Base-by-base conservation (phyloP, 2,888 invertebrate species). In the Steinernema hermaphroditum region DNA sequence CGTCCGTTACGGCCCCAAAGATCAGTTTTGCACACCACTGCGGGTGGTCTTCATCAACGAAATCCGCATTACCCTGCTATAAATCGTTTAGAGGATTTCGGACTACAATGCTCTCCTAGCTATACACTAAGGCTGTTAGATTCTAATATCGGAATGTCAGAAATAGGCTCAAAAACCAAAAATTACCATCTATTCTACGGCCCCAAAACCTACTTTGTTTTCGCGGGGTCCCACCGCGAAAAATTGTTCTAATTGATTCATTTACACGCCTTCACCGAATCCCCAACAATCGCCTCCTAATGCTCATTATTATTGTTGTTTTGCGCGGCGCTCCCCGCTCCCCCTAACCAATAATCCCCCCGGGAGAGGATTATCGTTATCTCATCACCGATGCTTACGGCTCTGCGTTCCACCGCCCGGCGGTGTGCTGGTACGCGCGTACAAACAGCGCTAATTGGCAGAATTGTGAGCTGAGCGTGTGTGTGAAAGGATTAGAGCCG, bases 231-330 rank as follows among this genome's bases (percentile, higher is more conserved):
- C 37, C 37, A 37, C 9, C 46, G 16, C 46, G 46, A n/a, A 54
- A 27, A 54, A 54, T 54, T 54, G 54, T 16, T 19, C 27, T 54
- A 54, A 54, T 54, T 54, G 54, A 54, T 54, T 54, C 54, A 54
- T 54, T 54, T 54, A 16, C 54, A 6, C 54, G 6, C 27, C 27
- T 54, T 54, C 54, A 37, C 37, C n/a, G 54, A 27, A 54, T 19
- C 54, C 54, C 54, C 27, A 54, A 54, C 54, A 54, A 54, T 54
- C 54, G 27, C 24, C 24, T 6, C 54, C 54, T 54, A 54, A 54
- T 54, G 54, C 54, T 54, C 54, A 54, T 54, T 54, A 54, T 54
- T 54, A 54, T 54, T 54, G 54, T 54, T 54, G 27, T 54, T 54
- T 54, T 27, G 46, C 46, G 16, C 22, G n/a, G n/a, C 43, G 43